Evolutionary conservation across 1,140 invertebrate species (phyloP).

Genomic region (Hypsibius dujardini): DNA sequence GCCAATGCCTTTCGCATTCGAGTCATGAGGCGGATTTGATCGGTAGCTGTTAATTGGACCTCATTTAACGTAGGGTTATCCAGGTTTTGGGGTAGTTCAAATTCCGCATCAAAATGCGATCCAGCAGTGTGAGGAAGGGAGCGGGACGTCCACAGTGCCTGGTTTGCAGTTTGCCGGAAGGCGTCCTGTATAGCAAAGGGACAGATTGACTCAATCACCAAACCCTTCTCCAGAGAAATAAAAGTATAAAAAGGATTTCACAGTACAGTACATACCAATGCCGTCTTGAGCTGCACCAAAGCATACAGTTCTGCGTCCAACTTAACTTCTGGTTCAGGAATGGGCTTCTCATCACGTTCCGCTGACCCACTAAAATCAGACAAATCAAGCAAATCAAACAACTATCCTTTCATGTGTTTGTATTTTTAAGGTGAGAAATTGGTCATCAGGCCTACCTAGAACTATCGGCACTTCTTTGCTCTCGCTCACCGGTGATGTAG

Average conservation of each 20-base stretch:
- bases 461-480: not conserved
- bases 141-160: not conserved
- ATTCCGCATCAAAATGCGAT: not conserved
- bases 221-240: not conserved
- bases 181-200: not conserved
- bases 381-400: not conserved
- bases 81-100: not conserved
- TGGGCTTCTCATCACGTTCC: not conserved
- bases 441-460: not conserved
- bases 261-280: not conserved
- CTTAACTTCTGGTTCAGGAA: not conserved
- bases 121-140: not conserved
- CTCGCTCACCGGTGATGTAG: not conserved
- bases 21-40: not conserved
- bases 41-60: not conserved
- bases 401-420: not conserved
- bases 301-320: not conserved
- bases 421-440: not conserved
- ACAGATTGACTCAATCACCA: not conserved
- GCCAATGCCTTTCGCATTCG: not conserved
- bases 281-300: not conserved
- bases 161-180: not conserved
- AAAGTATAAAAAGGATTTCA: not conserved
- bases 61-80: slow-evolving; percentile 6
- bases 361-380: not conserved